Percentiles rank a stretch among this genome's conserved stretches.
Conservation (phyloP, 2,113 vertebrate genomes). For the Platysteira castanea region DNA sequence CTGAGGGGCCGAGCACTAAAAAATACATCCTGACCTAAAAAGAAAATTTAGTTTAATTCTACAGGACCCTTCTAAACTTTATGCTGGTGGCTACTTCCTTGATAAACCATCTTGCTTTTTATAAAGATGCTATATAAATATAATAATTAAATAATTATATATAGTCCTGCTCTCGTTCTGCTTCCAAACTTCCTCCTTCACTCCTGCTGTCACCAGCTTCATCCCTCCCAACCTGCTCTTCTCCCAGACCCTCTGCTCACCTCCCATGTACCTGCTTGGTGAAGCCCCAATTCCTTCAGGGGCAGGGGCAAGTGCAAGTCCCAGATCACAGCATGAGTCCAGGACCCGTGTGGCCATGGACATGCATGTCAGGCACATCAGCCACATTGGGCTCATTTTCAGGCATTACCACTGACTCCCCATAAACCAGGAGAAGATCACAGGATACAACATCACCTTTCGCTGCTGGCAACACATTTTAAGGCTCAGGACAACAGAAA, state of each 20-base stretch:
- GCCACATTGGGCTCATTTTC: rapidly evolving
- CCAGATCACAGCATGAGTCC: rapidly evolving
- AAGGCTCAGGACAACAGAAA: background rate
- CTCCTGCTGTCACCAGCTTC: background rate
- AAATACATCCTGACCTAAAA: background rate
- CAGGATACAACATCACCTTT: background rate
- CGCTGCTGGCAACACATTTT: rapidly evolving
- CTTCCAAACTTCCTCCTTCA: background rate
- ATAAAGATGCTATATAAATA: background rate
- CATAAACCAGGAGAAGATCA: background rate
- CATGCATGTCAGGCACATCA: rapidly evolving
- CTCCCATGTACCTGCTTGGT: background rate
- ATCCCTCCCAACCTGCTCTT: background rate
- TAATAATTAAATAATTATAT: background rate
- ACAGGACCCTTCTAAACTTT: background rate
- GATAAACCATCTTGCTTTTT: background rate
- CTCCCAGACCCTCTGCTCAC: background rate
- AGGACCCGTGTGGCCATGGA: background rate
- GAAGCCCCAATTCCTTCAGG: background rate
- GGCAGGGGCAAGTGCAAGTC: background rate
- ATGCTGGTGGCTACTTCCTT: background rate
- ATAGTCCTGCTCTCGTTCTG: rapidly evolving
- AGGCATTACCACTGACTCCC: background rate
- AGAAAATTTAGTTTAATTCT: conserved; percentile 11
- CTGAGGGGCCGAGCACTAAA: background rate